These are phyloP conservation scores for Cheilosia scutellata DNA, from an alignment of 2,888 invertebrate species.

Conservation along the genomic window DNA sequence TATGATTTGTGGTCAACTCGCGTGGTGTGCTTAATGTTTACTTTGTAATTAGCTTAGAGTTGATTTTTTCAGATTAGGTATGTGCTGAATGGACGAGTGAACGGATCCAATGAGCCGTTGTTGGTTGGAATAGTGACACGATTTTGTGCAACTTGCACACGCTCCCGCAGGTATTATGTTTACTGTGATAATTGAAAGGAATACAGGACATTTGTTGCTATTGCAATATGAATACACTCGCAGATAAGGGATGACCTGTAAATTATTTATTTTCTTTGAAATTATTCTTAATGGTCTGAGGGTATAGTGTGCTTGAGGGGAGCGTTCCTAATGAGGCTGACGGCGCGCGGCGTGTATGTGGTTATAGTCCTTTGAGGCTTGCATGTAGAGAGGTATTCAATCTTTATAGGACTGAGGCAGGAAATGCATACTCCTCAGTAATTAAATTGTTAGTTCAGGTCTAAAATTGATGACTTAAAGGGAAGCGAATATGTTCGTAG, in stretches of 20 bases:
- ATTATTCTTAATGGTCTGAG: conserved; percentile 42
- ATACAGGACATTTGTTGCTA: conserved; percentile 34
- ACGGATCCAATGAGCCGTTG: neutral
- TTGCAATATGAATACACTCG: conserved; percentile 28
- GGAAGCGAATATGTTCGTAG: neutral
- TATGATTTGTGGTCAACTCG: conserved; percentile 73
- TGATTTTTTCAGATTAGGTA: conserved; percentile 66
- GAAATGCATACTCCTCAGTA: neutral
- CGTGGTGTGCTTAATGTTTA: conserved; percentile 72
- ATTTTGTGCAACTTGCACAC: conserved; percentile 45
- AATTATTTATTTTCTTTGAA: conserved; percentile 56
- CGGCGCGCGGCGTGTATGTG: neutral
- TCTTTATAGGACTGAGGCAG: neutral
- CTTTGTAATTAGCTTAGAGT: conserved; percentile 71
- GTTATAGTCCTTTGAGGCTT: neutral
- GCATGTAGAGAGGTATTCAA: conserved; percentile 49
- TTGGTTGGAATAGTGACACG: neutral
- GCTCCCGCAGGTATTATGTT: conserved; percentile 21
- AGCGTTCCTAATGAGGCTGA: conserved; percentile 21
- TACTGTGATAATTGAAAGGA: conserved; percentile 59
- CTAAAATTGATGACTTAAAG: neutral
- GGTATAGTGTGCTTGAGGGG: neutral
- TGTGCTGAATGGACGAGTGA: conserved; percentile 19
- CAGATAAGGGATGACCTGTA: conserved; percentile 36
- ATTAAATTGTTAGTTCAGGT: neutral